Conservation (phyloP, 2,113 vertebrate species). For the Orcinus orca region DNA sequence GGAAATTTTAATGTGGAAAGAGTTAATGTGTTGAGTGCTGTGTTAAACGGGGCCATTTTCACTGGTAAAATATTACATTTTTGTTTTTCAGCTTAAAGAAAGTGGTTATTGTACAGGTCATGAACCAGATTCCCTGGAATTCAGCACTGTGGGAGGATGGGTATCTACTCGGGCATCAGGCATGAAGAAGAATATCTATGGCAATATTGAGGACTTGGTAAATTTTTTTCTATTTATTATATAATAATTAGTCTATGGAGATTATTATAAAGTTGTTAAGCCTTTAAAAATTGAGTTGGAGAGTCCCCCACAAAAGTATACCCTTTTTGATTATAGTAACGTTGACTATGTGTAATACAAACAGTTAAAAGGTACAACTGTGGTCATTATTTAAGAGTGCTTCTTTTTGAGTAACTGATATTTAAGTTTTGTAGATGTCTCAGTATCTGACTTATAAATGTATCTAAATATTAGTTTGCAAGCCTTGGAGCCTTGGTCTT, state of each 20-base stretch:
- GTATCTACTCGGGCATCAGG: constrained; percentile 97
- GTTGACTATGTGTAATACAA: background rate
- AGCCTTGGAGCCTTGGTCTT: background rate
- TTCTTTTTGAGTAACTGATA: background rate
- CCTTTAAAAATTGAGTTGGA: constrained; percentile 2
- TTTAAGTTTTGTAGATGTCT: constrained; percentile 39
- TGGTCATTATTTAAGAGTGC: background rate
- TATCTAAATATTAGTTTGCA: constrained; percentile 10
- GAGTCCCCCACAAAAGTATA: background rate
- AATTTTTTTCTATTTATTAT: constrained; percentile 65
- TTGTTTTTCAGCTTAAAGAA: constrained; percentile 91
- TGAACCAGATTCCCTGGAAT: constrained; percentile 98
- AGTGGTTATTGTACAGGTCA: constrained; percentile 98
- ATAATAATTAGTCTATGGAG: background rate
- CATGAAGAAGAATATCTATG: constrained; percentile 99
- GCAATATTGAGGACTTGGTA: constrained; percentile 99
- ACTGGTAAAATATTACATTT: constrained; percentile 45
- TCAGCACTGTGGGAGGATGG: constrained; percentile 98
- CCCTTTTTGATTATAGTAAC: background rate
- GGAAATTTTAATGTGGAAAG: constrained; percentile 41
- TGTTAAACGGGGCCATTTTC: constrained; percentile 41
- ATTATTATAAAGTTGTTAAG: background rate
- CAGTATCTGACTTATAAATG: constrained; percentile 22
- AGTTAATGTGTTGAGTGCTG: constrained; percentile 30
- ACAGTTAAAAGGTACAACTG: background rate